Evolutionary conservation across 1,140 invertebrate genomes (phyloP), one percentile per base, ranked within the genome.

Genomic region (Himalopsyche phryganea): DNA sequence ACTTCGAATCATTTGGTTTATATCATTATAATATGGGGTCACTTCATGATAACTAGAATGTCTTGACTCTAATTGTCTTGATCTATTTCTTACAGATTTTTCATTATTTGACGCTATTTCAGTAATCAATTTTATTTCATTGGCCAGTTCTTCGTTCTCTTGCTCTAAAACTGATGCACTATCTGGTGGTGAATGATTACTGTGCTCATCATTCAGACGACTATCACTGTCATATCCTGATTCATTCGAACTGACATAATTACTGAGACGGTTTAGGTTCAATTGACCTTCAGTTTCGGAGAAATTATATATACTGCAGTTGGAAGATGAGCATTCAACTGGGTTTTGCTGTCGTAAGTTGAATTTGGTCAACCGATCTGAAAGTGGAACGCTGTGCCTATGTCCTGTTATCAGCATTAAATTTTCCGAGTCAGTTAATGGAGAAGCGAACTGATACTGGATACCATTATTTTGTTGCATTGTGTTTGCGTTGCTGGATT

Each of bases 141-240:
- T 54, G 6, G 28, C 40, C 44, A 64, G 48, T 18, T 60, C 53
- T 46, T 65, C 63, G 20, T 46, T 61, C 40, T 61, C 59, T 42
- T 58, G 63, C 20, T 61, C 55, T 17, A 65, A 40, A 20, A 65
- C 54, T 28, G 63, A 69, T 4, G 68, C 67, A 54, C 72, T 76
- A 52, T 71, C 72, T 42, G 76, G 75, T 20, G 76, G 76, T 11
- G 76, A 78, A 63, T 78, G 72, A 66, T 77, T 80, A 63, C 70
- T 77, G 66, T 78, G 71, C 65, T 80, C 78, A 58, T 78, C 78
- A 42, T 76, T 77, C n/a, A 78, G 78, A 46, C 85, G 80, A 11
- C 86, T 84, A 65, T 90, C 88, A 69, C 88, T 90, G 63, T 91
- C 88, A 68, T 90, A 90, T 14, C 89, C 89, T 23, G 88, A 90